Evolutionary conservation across 1,140 invertebrate species (phyloP).

Genomic region (Agrypnia vestita): DNA sequence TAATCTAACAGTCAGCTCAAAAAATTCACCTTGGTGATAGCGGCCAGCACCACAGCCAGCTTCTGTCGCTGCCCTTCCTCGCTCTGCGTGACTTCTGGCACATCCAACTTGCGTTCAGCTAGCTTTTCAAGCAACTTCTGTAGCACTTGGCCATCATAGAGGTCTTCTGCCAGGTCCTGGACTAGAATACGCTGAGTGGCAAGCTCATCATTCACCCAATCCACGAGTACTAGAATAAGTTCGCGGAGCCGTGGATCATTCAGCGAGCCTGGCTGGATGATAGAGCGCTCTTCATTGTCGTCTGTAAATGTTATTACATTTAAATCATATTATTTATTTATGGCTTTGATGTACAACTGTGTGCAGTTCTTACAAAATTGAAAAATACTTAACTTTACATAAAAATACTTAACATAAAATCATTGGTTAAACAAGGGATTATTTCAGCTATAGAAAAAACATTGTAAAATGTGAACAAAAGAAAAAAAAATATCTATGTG

Average conservation of each 20-base stretch:
- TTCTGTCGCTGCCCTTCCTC: slow-evolving; percentile 98
- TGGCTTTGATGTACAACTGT: no score
- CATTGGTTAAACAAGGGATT: no score
- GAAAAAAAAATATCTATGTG: no score
- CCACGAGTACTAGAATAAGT: slow-evolving; percentile 90
- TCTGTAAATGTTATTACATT: slow-evolving; percentile 71
- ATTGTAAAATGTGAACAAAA: no score
- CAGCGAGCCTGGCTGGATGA: slow-evolving; percentile 91
- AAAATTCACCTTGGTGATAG: slow-evolving; percentile 83
- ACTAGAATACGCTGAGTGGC: slow-evolving; percentile 98
- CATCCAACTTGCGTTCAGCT: slow-evolving; percentile 92
- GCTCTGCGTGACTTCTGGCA: slow-evolving; percentile 98
- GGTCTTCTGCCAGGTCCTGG: slow-evolving; percentile 96
- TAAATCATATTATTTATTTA: not conserved
- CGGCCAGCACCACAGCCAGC: slow-evolving; percentile 88
- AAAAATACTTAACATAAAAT: no score
- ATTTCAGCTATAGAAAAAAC: not conserved
- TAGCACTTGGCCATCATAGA: slow-evolving; percentile 98
- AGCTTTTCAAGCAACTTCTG: slow-evolving; percentile 97
- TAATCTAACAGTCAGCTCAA: no score
- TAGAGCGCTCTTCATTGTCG: slow-evolving; percentile 97
- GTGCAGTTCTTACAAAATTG: no score
- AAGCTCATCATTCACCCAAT: slow-evolving; percentile 99
- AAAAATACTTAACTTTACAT: no score
- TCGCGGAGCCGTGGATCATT: slow-evolving; percentile 92